phyloP scores from a whole-genome alignment of 1,140 invertebrate genomes.

The Nasonia vitripennis region DNA sequence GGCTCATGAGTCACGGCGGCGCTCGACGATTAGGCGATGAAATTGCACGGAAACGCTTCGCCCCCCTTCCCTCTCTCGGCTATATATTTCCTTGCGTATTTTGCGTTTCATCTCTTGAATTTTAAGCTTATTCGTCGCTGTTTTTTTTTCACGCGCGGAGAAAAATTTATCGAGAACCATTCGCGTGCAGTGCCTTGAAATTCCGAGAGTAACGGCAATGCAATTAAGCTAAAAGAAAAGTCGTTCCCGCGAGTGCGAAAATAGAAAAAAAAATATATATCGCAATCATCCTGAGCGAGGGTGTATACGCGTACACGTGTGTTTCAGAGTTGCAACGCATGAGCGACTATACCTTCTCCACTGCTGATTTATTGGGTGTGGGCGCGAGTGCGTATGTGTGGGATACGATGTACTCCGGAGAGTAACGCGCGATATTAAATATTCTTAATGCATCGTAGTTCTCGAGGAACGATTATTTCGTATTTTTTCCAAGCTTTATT shows the following conservation, averaged over 20 bases:
- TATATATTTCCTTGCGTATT: neutral
- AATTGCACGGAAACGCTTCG: neutral
- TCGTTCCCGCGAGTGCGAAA: neutral
- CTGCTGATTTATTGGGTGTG: no score
- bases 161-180: constrained; percentile 30
- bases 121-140: neutral
- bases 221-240: constrained; percentile 26
- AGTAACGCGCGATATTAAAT: neutral
- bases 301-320: no score
- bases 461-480: no score
- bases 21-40: constrained; percentile 17
- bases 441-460: neutral
- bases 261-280: neutral
- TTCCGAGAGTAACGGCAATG: neutral
- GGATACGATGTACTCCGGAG: no score
- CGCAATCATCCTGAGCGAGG: neutral
- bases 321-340: no score
- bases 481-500: no score
- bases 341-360: no score
- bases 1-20: neutral
- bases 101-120: neutral
- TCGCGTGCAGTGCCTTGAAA: neutral
- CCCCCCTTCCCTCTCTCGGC: neutral
- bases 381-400: no score
- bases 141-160: neutral